Base-by-base conservation (phyloP, 2,888 invertebrate genomes). In the Euclidia mi region DNA sequence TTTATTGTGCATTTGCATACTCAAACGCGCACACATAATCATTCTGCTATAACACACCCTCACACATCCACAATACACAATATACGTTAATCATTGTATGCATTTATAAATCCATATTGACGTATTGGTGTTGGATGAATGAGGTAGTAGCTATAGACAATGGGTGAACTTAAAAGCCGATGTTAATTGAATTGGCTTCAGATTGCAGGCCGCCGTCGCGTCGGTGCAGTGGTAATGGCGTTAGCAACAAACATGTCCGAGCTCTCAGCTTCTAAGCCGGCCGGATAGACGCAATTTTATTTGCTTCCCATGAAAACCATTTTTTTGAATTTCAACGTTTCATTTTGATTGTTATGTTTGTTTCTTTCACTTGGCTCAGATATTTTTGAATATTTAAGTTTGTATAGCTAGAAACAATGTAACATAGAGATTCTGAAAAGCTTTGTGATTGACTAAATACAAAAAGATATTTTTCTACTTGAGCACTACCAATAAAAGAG, bases 171-270 rank as follows among this genome's bases (percentile, higher is more conserved):
- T 89, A 91, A 91, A 91, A 89, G 90, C 86, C 88, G 87, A 88
- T 90, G 91, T 85, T 92, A 91, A 92, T 92, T 91, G 88, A 92
- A 92, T 92, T 86, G 87, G 88, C 85, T 87, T 87, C 91, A 88
- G 92, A 93, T 92, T 91, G 91, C 92, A 85, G 88, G 85, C 85
- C 78, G 85, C 81, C 73, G 79, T 76, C n/a, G n/a, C n/a, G n/a
- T n/a, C 85, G 77, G 82, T 78, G 82, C 82, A 73, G 77, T 76
- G 76, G 88, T 91, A 90, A 92, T 90, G 89, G 89, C 81, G 87
- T 91, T 91, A 92, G 84, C 74, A 79, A 80, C 90, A 90, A 90
- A 89, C 88, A 85, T 84, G 87, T 79, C 79, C 68, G 73, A 64
- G 78, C 81, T 81, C 79, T 81, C 76, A 78, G 71, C 76, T 78